These are phyloP conservation scores for Heterodera filipjevi DNA, from an alignment of 2,888 invertebrate genomes.

Conservation along the genomic window DNA sequence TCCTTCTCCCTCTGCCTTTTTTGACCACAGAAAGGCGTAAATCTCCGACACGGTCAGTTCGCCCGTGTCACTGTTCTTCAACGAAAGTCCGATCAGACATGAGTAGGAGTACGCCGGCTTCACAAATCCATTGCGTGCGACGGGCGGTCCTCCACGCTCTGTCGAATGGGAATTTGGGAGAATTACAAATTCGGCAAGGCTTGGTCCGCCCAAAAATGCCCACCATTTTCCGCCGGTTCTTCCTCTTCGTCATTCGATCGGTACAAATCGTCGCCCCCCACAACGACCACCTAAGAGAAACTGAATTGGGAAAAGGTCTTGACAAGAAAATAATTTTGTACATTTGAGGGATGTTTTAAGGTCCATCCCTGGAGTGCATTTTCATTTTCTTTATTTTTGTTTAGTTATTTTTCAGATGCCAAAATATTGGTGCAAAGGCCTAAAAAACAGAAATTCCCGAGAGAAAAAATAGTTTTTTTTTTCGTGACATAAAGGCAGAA, in stretches of 20 bases:
- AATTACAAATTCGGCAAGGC: not conserved
- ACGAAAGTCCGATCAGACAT: constrained; percentile 93
- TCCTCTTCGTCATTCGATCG: constrained; percentile 5
- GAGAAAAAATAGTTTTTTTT: too few species aligned
- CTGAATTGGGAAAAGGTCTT: not conserved
- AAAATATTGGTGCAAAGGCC: too few species aligned
- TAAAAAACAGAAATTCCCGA: too few species aligned
- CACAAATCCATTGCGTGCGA: constrained; percentile 38
- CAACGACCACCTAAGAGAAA: not conserved
- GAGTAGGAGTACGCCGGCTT: constrained; percentile 98
- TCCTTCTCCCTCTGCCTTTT: not conserved
- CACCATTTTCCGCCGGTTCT: not conserved
- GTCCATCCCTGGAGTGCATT: too few species aligned
- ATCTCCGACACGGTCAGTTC: constrained; percentile 96
- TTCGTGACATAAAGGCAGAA: too few species aligned
- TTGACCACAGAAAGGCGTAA: constrained; percentile 96
- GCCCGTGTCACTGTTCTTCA: constrained; percentile 91
- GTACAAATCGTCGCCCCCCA: not conserved
- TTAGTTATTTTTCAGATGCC: too few species aligned
- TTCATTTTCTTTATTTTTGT: too few species aligned
- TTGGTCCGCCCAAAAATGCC: not conserved
- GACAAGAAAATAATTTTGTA: too few species aligned
- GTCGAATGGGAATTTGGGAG: not conserved
- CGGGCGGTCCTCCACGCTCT: constrained; percentile 15
- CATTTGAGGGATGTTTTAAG: too few species aligned